Percentiles rank a stretch among this genome's conserved stretches.
Evolutionary conservation across 2,888 invertebrate genomes (phyloP).

Genomic region (Heliconius ismenius): DNA sequence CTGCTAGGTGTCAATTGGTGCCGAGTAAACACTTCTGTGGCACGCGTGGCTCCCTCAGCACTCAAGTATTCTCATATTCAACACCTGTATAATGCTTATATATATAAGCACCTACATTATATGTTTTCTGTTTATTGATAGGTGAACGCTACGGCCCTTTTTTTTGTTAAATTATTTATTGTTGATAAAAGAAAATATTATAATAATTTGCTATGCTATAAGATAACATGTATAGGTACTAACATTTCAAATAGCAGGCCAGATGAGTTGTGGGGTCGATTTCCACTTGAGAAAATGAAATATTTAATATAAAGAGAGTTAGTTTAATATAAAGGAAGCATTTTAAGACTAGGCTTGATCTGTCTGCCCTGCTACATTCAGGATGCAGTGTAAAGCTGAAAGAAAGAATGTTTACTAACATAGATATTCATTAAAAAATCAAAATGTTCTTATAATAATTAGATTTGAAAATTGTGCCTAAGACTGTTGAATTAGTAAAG

Average conservation of each 20-base stretch:
- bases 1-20: conserved; percentile 66
- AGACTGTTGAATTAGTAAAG: too few species aligned
- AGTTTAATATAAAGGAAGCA: too few species aligned
- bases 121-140: not conserved
- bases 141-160: not conserved
- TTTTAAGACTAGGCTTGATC: too few species aligned
- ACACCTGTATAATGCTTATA: conserved; percentile 16
- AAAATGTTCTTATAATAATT: too few species aligned
- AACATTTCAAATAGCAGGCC: too few species aligned
- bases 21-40: conserved; percentile 65
- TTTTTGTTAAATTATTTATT: conserved; percentile 6
- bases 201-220: too few species aligned
- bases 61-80: conserved; percentile 11
- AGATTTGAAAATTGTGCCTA: too few species aligned
- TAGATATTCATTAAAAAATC: too few species aligned
- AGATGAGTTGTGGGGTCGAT: not conserved
- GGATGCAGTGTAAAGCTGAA: too few species aligned
- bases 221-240: too few species aligned
- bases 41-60: conserved; percentile 39
- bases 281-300: not conserved
- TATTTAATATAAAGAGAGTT: not conserved
- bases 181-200: not conserved
- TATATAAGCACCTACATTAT: not conserved
- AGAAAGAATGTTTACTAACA: too few species aligned
- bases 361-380: too few species aligned